A percentile compares a stretch with the other conserved stretches of the same genome.
These are phyloP conservation scores for Heliconius hewitsoni DNA, from an alignment of 1,140 invertebrate genomes.

Conservation along the genomic window DNA sequence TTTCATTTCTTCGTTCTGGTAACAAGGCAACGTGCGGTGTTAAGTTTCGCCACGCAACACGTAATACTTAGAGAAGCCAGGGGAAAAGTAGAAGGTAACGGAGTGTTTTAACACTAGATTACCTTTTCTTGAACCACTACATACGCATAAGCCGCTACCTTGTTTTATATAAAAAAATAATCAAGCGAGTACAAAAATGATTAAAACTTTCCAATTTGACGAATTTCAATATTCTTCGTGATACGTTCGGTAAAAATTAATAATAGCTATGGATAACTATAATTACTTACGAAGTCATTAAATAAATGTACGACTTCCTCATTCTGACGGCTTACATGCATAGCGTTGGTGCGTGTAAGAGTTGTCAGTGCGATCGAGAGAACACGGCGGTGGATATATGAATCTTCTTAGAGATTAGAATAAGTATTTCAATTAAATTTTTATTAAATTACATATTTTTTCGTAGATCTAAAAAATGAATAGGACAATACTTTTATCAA, in stretches of 20 bases:
- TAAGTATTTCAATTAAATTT: background rate
- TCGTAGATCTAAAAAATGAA: too few relatives aligned
- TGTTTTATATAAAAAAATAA: background rate
- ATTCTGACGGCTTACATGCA: conserved; percentile 40
- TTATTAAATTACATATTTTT: background rate
- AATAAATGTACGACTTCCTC: conserved; percentile 43
- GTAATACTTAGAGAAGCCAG: too few relatives aligned
- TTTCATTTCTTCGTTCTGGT: too few relatives aligned
- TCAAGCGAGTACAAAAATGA: background rate
- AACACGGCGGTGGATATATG: conserved; percentile 18
- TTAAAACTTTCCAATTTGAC: conserved; percentile 4
- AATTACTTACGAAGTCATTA: conserved; percentile 37
- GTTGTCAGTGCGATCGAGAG: conserved; percentile 48
- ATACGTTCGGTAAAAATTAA: conserved; percentile 17
- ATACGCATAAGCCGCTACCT: background rate
- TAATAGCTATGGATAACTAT: conserved; percentile 34
- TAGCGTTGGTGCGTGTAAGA: conserved; percentile 41
- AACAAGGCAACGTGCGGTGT: too few relatives aligned
- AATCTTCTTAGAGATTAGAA: conserved; percentile 14
- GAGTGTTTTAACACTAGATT: too few relatives aligned
- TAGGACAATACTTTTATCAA: too few relatives aligned
- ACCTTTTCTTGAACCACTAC: background rate
- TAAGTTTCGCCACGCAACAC: too few relatives aligned
- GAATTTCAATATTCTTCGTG: conserved; percentile 15
- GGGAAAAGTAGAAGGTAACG: too few relatives aligned